Base-by-base conservation (phyloP, 2,797 vertebrate genomes). In the Xerus rutilus region DNA sequence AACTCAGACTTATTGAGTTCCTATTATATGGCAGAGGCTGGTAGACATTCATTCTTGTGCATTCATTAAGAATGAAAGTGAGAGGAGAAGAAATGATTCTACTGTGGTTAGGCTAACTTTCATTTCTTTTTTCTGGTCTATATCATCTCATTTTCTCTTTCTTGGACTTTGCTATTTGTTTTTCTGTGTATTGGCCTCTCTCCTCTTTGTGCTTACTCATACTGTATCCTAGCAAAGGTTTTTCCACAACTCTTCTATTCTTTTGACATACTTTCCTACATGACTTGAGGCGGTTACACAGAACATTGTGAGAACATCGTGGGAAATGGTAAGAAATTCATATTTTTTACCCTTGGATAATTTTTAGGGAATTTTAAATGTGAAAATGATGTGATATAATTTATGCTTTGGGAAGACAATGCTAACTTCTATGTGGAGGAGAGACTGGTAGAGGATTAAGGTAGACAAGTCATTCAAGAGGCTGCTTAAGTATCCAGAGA, bases 1-100 rank as follows among this genome's bases (percentile, higher is more conserved):
- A 92, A 47, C 25, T 54, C 52, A 64, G 57, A 47, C 72, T 85
- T 74, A 67, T 20, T 32, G 30, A 73, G 23, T 20, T 30, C 43
- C n/a, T n/a, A 5, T 25, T 4, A 5, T 67, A 77, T 77, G 23
- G 64, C 35, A 92, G 86, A 74, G 11, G 32, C 21, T 84, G 54
- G 25, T 65, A 70, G 70, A 73, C 49, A 79, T 67, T 91, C 52
- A 35, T 67, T 15, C 81, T 85, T 76, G 52, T 59, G 76, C 52
- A 70, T 47, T 89, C 59, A 76, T 78, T 92, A 59, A 65, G 59
- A 62, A 89, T 73, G 30, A 85, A 91, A 92, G 45, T 43, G 21
- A 62, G 52, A 77, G 17, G 52, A 77, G 28, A 89, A 92, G 70
- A 84, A 11, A 62, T n/a, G 1, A 35, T 18, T 89, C 65, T 25